Evolutionary conservation across 2,113 vertebrate genomes (phyloP), one percentile per base, ranked within the genome.

Genomic region (Laterallus jamaicensis): DNA sequence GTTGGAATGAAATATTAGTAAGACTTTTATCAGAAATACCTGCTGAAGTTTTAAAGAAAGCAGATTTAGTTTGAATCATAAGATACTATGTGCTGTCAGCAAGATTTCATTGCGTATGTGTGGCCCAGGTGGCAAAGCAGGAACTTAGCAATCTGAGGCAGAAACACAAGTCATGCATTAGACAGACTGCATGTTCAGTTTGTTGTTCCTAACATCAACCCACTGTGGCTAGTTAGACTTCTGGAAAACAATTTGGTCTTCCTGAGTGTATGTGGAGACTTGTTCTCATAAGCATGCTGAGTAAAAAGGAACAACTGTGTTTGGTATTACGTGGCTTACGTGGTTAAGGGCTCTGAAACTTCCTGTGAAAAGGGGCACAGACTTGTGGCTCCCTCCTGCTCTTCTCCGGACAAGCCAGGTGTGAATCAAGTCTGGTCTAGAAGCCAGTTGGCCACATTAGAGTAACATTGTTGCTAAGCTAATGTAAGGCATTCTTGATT

Each of bases 401-500:
- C 26, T 74, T 79, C 47, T 84, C 31, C 60, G 29, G 52, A 40
- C 59, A 14, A 28, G 39, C 17, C 12, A 14, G 31, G 15, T 28
- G 35, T 76, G 63, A 82, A 82, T 19, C 56, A 16, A 25, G 56
- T n/a, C 31, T 58, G 26, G 17, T 50, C 21, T 50, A 67, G 75
- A 47, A 86, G 14, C 28, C 60, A 52, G 35, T 12, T 58, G 22
- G 22, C 26, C 31, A 58, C 0, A 1, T 47, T 52, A 22, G 26
- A 64, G 12, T 24, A 22, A 35, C 10, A 21, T 54, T 47, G 37
- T 82, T 56, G 26, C 42, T 63, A 70, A 76, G 42, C 18, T 52
- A 44, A 39, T 17, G 24, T 28, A n/a, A 64, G 50, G 42, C 0
- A 0, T 50, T 37, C 18, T 10, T 0, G 3, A 12, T 52, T 39